Evolutionary conservation across 2,797 vertebrate genomes (phyloP).

Genomic region (Monodelphis domestica): DNA sequence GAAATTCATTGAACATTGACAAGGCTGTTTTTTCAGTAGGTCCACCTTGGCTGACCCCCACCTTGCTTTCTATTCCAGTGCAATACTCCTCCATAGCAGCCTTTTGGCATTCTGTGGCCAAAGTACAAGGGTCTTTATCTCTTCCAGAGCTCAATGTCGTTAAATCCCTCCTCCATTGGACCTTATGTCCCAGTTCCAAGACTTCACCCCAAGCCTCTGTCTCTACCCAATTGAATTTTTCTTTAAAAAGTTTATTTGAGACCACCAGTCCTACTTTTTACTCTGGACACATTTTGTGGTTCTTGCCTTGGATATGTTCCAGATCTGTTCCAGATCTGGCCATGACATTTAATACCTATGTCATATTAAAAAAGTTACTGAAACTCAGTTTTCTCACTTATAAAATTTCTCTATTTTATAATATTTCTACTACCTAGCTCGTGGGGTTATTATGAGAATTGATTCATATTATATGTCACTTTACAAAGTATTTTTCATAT

Average conservation of each 20-base stretch:
- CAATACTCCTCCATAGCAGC: neutral
- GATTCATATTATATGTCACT: neutral
- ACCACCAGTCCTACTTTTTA: neutral
- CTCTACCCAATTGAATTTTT: neutral
- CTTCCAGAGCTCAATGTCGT: neutral
- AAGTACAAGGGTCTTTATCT: neutral
- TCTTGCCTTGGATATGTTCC: neutral
- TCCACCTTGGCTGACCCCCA: neutral
- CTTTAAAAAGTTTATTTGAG: neutral
- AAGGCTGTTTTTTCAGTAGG: neutral
- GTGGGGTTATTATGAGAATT: neutral
- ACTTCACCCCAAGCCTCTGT: neutral
- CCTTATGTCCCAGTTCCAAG: neutral
- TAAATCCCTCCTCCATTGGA: neutral
- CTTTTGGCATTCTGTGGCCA: neutral
- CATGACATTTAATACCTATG: neutral
- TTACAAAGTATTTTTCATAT: neutral
- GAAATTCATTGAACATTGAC: neutral
- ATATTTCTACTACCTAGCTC: neutral
- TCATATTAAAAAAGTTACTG: neutral
- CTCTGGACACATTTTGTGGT: neutral
- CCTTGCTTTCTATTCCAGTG: neutral
- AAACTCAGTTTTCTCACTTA: neutral
- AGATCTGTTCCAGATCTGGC: neutral
- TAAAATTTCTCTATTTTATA: neutral